Evolutionary conservation across 2,797 vertebrate genomes (phyloP).

Genomic region (Pogonophryne albipinna): DNA sequence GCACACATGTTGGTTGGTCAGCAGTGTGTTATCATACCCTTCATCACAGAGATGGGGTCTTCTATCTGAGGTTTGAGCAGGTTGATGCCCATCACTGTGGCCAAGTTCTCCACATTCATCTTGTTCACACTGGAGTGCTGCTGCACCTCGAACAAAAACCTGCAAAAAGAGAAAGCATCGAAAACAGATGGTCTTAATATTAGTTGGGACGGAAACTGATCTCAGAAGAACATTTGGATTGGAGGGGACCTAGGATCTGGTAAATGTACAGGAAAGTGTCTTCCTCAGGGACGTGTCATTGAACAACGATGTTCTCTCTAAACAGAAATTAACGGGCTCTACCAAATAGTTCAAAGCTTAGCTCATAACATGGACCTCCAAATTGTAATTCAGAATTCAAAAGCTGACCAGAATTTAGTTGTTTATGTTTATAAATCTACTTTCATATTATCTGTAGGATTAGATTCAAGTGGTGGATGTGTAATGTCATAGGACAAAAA

Average conservation of each 20-base stretch:
- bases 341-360: too few species aligned
- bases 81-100: constrained; percentile 97
- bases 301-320: rapidly evolving
- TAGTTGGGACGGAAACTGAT: background rate
- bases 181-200: background rate
- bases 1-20: background rate
- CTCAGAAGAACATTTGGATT: background rate
- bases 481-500: too few species aligned
- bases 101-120: constrained; percentile 98
- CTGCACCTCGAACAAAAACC: constrained; percentile 96
- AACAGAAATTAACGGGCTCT: background rate
- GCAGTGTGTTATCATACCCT: constrained; percentile 81
- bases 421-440: too few species aligned
- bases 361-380: too few species aligned
- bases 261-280: background rate
- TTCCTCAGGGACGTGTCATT: background rate
- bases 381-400: too few species aligned
- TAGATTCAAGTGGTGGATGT: too few species aligned
- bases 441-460: too few species aligned
- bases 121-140: constrained; percentile 91
- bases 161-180: constrained; percentile 52
- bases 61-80: constrained; percentile 93
- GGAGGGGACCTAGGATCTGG: background rate
- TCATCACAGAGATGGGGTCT: constrained; percentile 95
- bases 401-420: too few species aligned